Evolutionary conservation across 2,113 vertebrate species (phyloP).

Genomic region (Tor tambroides): DNA sequence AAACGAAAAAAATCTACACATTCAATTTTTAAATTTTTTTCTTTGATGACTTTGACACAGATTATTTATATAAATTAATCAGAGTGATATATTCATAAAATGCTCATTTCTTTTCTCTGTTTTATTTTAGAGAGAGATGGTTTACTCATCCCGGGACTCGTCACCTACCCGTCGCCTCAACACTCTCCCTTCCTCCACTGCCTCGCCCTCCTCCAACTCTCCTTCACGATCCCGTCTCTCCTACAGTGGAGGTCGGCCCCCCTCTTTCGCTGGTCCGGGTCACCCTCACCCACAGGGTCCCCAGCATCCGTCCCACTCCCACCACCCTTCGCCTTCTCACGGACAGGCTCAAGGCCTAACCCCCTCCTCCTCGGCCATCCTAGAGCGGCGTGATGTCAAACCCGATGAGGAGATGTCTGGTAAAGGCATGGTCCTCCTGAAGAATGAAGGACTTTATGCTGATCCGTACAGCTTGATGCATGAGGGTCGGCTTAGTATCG

Average conservation of each 20-base stretch:
- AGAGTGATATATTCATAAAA: not conserved
- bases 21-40: not conserved
- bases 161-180: slow-evolving; percentile 95
- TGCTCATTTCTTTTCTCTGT: slow-evolving; percentile 33
- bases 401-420: slow-evolving; percentile 92
- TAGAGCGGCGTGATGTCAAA: slow-evolving; percentile 96
- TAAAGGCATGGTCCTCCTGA: slow-evolving; percentile 93
- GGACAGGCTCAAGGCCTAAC: slow-evolving; percentile 78
- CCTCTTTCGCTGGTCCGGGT: slow-evolving; percentile 85
- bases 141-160: slow-evolving; percentile 93
- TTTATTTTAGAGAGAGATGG: slow-evolving; percentile 89
- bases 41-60: not conserved
- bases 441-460: slow-evolving; percentile 91
- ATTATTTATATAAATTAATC: not conserved
- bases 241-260: slow-evolving; percentile 88
- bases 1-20: not conserved
- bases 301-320: slow-evolving; percentile 75
- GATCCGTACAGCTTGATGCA: slow-evolving; percentile 94
- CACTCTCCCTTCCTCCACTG: slow-evolving; percentile 83
- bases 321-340: slow-evolving; percentile 79
- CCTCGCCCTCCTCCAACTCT: slow-evolving; percentile 81
- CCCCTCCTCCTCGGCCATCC: slow-evolving; percentile 94
- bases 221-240: slow-evolving; percentile 94
- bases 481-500: slow-evolving; percentile 93
- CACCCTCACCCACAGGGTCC: slow-evolving; percentile 71